These are phyloP conservation scores for Hiodon tergisus DNA, from an alignment of 2,113 vertebrate species.

Conservation along the genomic window DNA sequence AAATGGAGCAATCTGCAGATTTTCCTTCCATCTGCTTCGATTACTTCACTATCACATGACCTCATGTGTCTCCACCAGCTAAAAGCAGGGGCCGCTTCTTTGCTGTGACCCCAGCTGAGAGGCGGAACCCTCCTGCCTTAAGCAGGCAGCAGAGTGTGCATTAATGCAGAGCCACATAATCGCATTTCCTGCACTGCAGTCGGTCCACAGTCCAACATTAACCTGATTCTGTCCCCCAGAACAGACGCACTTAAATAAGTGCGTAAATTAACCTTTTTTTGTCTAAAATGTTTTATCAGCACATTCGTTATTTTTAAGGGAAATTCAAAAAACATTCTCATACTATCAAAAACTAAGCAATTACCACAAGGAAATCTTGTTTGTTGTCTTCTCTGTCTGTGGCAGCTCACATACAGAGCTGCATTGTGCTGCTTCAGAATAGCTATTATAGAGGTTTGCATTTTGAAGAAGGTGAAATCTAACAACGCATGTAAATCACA, in stretches of 20 bases:
- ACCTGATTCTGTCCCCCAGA: slow-evolving; percentile 28
- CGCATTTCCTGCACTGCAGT: slow-evolving; percentile 57
- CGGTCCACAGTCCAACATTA: slow-evolving; percentile 41
- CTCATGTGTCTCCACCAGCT: neutral
- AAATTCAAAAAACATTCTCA: too few species aligned
- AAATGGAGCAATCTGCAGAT: too few species aligned
- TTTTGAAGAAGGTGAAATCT: neutral
- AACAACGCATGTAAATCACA: neutral
- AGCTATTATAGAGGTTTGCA: neutral
- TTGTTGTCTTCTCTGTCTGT: too few species aligned
- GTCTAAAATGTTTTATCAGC: too few species aligned
- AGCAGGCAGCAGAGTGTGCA: slow-evolving; percentile 51
- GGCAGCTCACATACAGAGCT: neutral
- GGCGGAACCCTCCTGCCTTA: slow-evolving; percentile 34
- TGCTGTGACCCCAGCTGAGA: neutral
- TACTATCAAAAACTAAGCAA: too few species aligned
- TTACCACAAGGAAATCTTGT: neutral
- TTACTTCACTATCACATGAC: neutral
- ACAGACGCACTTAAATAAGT: neutral
- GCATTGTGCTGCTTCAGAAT: neutral
- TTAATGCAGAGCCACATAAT: slow-evolving; percentile 56
- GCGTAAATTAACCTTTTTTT: too few species aligned
- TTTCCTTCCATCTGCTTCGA: too few species aligned
- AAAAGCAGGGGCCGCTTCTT: neutral
- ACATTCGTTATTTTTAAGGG: too few species aligned